Evolutionary conservation across 2,113 vertebrate genomes (phyloP), one percentile per base, ranked within the genome.

Genomic region (Archocentrus centrarchus): DNA sequence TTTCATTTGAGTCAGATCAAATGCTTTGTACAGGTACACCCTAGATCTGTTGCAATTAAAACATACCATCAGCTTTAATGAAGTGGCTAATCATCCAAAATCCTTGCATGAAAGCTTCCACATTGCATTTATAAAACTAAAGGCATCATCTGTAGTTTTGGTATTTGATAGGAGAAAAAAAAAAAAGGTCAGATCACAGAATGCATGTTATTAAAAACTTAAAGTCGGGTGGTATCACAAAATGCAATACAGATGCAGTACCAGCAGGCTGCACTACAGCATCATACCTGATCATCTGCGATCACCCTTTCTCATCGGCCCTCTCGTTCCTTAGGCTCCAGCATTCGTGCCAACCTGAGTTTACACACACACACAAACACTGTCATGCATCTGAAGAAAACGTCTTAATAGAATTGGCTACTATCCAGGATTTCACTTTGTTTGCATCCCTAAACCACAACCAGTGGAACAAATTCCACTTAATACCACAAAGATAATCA

Each of bases 231-330:
- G 27, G 11, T 15, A 3, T 39, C 0, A 53, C 37, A 55, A 70
- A 9, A 27, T 87, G 90, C 76, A 87, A 22, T 89, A 11, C 37
- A 47, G 17, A 27, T 27, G 13, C n/a, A 75, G 17, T 9, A 47
- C 91, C 93, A 93, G 83, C 82, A 90, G 91, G 86, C 11, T 18
- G 68, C 79, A 75, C 84, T 85, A 30, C 59, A 88, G 77, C 79
- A 64, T 76, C 37, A 60, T 5, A 20, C 1, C 73, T 75, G 47
- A 6, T 61, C 17, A 22, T 14, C 10, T 2, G 10, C 37, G 66
- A 57, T 59, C 35, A 17, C 10, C 14, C 3, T 35, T 27, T 17
- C 30, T 22, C 41, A 27, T 6, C 6, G 2, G n/a, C 24, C 2
- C 61, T 17, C 13, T 10, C 22, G 9, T n/a, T 30, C 5, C 32